Conservation (phyloP, 23 tunicate genomes). For the Trididemnum nubilum region DNA sequence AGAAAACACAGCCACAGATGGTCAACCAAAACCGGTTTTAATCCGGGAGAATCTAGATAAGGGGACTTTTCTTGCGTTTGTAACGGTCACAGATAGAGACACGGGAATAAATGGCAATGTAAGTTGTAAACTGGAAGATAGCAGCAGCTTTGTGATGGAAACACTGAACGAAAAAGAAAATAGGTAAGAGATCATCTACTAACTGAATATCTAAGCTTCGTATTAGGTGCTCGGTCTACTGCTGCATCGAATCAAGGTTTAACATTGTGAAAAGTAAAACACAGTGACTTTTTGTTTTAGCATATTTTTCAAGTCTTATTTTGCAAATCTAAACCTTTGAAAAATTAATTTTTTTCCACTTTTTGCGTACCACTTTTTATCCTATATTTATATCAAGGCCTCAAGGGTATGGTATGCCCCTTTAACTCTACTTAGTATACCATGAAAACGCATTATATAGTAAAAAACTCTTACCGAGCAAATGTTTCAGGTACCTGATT, state of each 20-base stretch:
- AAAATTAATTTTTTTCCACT: no score
- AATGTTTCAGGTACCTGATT: conserved; percentile 55
- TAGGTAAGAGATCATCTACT: conserved; percentile 35
- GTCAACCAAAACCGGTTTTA: conserved; percentile 20
- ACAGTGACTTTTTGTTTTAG: no score
- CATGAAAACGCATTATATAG: no score
- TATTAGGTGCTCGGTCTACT: neutral
- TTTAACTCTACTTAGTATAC: no score
- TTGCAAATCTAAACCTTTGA: no score
- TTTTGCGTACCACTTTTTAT: no score
- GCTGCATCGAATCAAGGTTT: no score
- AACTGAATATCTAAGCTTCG: neutral
- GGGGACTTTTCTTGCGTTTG: conserved; percentile 76
- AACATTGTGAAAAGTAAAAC: no score
- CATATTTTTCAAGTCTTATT: no score
- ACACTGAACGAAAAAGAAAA: conserved; percentile 46
- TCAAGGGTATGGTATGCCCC: no score
- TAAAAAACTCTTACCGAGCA: no score
- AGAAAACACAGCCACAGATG: neutral
- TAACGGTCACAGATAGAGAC: conserved; percentile 78
- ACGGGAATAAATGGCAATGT: conserved; percentile 75
- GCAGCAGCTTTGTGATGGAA: conserved; percentile 31
- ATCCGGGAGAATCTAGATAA: conserved; percentile 60
- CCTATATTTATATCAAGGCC: no score
- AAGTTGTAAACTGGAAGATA: conserved; percentile 41